These are phyloP conservation scores for Myopa tessellatipennis DNA, from an alignment of 2,888 invertebrate species.

Conservation along the genomic window DNA sequence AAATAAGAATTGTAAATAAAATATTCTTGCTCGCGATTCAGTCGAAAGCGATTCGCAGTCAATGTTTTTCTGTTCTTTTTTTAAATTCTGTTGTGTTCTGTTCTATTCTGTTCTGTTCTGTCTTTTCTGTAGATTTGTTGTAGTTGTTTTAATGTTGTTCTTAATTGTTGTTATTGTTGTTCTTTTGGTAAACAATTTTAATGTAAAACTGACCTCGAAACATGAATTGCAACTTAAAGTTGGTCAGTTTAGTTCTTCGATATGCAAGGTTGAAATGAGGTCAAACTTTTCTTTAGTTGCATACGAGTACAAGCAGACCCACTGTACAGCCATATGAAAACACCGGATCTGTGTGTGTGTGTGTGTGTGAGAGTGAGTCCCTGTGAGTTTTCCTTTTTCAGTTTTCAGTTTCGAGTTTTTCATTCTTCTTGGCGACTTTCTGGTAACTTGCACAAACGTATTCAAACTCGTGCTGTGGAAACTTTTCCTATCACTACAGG, in stretches of 20 bases:
- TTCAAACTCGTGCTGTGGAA: conserved; percentile 2
- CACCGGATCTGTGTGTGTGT: neutral
- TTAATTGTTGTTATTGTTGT: conserved; percentile 38
- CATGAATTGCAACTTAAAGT: conserved; percentile 22
- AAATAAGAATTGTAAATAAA: neutral
- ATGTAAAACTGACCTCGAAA: conserved; percentile 40
- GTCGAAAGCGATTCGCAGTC: neutral
- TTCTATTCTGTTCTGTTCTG: neutral
- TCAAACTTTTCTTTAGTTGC: conserved; percentile 43
- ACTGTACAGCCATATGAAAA: conserved; percentile 35
- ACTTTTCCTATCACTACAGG: conserved; percentile 16
- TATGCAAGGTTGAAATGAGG: conserved; percentile 47
- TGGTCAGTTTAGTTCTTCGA: conserved; percentile 4
- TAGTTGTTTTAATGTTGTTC: conserved; percentile 22
- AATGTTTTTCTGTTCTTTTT: neutral
- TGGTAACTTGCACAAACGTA: neutral
- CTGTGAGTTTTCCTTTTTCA: neutral
- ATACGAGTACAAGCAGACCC: conserved; percentile 51
- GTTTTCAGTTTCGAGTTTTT: neutral
- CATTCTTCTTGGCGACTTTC: neutral
- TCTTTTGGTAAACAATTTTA: conserved; percentile 42
- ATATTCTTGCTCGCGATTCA: neutral
- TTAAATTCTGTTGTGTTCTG: neutral
- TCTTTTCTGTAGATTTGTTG: neutral
- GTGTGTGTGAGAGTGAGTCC: neutral